Percentiles rank a stretch among this genome's conserved stretches.
phyloP scores from a whole-genome alignment of 2,113 vertebrate species.

The Indicator maculatus region DNA sequence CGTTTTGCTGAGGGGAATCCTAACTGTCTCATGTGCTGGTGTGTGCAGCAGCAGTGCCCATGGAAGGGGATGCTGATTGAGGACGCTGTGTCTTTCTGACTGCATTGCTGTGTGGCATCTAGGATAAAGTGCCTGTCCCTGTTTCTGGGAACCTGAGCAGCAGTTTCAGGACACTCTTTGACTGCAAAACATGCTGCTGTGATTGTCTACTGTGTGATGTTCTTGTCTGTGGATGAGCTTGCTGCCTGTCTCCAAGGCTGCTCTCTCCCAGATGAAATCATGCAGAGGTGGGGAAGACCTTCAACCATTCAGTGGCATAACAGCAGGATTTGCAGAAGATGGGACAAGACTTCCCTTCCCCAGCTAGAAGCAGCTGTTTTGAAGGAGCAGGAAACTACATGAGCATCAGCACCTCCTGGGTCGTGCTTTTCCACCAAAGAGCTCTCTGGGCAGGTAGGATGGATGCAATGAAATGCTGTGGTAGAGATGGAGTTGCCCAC shows the following conservation, averaged over 20 bases:
- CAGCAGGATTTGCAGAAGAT: background rate
- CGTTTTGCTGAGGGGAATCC: conserved; percentile 65
- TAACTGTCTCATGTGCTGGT: conserved; percentile 22
- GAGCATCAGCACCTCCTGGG: background rate
- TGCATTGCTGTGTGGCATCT: background rate
- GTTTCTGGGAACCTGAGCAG: background rate
- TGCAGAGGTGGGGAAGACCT: background rate
- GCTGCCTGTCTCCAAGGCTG: background rate
- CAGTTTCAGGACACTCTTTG: background rate
- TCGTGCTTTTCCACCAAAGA: background rate
- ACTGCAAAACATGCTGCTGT: background rate
- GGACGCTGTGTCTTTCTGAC: background rate
- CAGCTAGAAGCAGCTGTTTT: background rate
- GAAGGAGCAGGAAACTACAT: background rate
- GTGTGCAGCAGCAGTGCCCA: background rate
- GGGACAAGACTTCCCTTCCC: background rate
- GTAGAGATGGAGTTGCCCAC: background rate
- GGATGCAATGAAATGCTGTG: background rate
- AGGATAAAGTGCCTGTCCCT: background rate
- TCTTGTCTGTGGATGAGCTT: background rate
- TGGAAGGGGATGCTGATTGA: background rate
- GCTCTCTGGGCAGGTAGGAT: background rate
- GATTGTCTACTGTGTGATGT: background rate
- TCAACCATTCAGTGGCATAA: background rate
- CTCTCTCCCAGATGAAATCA: background rate